Evolutionary conservation across 2,888 invertebrate genomes (phyloP).

Genomic region (Tetragonula carbonaria): DNA sequence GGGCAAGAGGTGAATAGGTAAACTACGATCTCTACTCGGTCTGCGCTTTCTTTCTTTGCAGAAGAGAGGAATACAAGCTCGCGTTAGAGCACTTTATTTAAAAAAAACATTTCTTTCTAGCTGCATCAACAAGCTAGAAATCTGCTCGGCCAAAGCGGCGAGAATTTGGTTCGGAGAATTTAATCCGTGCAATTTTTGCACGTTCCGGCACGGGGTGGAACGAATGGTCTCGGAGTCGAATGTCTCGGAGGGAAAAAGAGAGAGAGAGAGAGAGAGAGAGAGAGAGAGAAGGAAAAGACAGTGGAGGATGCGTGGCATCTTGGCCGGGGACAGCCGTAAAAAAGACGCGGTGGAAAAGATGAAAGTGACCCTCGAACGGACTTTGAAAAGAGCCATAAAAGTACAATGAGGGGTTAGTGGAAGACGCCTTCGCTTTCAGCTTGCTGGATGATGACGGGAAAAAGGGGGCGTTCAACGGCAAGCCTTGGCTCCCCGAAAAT

Average conservation of each 20-base stretch:
- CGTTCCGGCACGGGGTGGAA: not conserved
- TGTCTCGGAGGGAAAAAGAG: not conserved
- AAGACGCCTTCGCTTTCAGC: constrained; percentile 62
- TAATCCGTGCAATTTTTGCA: constrained; percentile 23
- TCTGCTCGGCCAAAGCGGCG: not conserved
- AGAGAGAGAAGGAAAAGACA: constrained; percentile 8
- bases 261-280: not conserved
- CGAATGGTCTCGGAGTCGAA: constrained; percentile 13
- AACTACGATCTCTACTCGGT: not conserved
- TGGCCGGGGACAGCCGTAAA: constrained; percentile 52
- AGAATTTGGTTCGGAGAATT: not conserved
- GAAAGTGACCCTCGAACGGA: constrained; percentile 67
- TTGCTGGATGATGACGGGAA: constrained; percentile 41
- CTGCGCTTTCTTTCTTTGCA: too few relatives aligned
- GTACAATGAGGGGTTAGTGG: constrained; percentile 68
- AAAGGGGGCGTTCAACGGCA: constrained; percentile 23
- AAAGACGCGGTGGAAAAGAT: constrained; percentile 59
- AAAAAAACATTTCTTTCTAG: not conserved
- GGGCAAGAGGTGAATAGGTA: too few relatives aligned
- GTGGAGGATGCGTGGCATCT: constrained; percentile 33
- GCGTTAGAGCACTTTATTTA: not conserved
- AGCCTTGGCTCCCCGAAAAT: constrained; percentile 55
- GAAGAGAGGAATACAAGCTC: not conserved
- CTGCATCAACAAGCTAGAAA: not conserved
- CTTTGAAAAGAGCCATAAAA: constrained; percentile 71